Percentiles rank a stretch among this genome's conserved stretches.
These are phyloP conservation scores for Venustoraphidia nigricollis DNA, from an alignment of 2,888 invertebrate genomes.

Conservation along the genomic window DNA sequence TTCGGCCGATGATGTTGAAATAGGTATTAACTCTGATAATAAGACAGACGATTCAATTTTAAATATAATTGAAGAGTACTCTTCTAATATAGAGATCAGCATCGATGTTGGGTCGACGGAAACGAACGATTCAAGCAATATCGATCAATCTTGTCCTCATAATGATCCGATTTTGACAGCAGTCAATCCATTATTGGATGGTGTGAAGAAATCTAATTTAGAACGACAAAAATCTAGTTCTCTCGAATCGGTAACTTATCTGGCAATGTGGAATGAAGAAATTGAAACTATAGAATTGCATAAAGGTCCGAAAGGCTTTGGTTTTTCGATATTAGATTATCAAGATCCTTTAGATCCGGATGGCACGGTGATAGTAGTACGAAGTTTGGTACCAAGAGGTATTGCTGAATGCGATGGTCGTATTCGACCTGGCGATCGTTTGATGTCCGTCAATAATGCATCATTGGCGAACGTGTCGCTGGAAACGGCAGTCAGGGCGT, in stretches of 20 bases:
- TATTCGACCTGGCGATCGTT: slow-evolving; percentile 88
- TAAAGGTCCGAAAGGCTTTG: slow-evolving; percentile 92
- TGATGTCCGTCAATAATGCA: slow-evolving; percentile 81
- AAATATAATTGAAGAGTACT: too few species aligned
- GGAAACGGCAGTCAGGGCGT: slow-evolving; percentile 88
- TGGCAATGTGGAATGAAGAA: slow-evolving; percentile 95
- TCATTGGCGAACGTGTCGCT: slow-evolving; percentile 81
- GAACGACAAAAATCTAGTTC: slow-evolving; percentile 73
- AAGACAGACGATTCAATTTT: too few species aligned
- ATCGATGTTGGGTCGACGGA: too few species aligned
- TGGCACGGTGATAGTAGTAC: slow-evolving; percentile 91
- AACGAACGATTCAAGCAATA: too few species aligned
- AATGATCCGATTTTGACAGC: too few species aligned
- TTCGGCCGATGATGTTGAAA: too few species aligned
- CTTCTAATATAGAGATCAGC: too few species aligned
- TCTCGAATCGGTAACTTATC: slow-evolving; percentile 82
- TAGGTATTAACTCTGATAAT: too few species aligned
- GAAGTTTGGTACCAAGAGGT: slow-evolving; percentile 94
- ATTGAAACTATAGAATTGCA: slow-evolving; percentile 80
- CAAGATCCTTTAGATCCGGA: slow-evolving; percentile 93
- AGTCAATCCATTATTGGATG: too few species aligned
- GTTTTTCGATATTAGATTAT: slow-evolving; percentile 95
- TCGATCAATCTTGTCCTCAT: too few species aligned
- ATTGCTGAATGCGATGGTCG: slow-evolving; percentile 92
- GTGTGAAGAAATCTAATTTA: slow-evolving; percentile 18